Base-by-base conservation (phyloP, 2,888 invertebrate genomes). In the Brenthis daphne region DNA sequence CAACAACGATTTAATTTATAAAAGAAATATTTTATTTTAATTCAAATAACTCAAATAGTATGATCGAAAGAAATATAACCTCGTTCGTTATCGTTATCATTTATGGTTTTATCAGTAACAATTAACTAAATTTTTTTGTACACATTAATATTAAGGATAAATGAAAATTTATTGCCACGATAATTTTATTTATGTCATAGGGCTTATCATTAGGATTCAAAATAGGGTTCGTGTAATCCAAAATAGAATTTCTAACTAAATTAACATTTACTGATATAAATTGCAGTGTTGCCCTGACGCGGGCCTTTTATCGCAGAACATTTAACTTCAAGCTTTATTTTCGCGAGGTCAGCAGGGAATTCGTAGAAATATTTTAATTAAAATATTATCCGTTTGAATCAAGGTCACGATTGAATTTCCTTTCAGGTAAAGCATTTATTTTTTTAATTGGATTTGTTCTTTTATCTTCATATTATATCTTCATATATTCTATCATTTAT, bases 231-330 rank as follows among this genome's bases (percentile, higher is more conserved):
- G 60, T 60, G 66, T 71, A 55, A 54, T 68, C 57, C 57, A 65
- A 71, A 68, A 65, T 68, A 68, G 68, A 63, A 61, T 54, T 33
- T 60, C 64, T 73, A 57, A 71, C 57, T 68, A 67, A 70, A 73
- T 73, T 70, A 71, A 71, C 63, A 60, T 60, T 71, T 57, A 71
- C 69, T 70, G 67, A 68, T 71, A 74, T 71, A 71, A 73, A 74
- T 73, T 73, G 73, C 73, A 69, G 48, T 67, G 72, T 65, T 70
- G 67, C 69, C 55, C 55, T 60, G 65, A 61, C 58, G 64, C 64
- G 37, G 50, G 65, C 67, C 72, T 64, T 74, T 74, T 74, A 73
- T 73, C 70, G 70, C 58, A 53, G 51, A 56, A 53, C 65, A 65
- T 70, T 74, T 71, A 69, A 73, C 65, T 71, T 73, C 64, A 63